Base-by-base conservation (phyloP, 1,140 invertebrate genomes). In the Neodiprion virginianus region DNA sequence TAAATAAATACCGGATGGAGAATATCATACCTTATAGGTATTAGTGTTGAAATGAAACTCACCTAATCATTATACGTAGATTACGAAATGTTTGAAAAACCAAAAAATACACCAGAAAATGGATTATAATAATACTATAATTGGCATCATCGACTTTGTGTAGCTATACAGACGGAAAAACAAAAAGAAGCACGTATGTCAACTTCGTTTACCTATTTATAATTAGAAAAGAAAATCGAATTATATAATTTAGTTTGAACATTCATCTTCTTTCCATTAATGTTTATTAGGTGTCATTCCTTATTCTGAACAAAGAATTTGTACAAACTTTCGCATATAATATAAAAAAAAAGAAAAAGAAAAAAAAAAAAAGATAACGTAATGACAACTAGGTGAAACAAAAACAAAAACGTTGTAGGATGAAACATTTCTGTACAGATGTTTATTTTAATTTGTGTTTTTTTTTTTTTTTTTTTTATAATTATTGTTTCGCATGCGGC, bases 401-500 rank as follows among this genome's bases (percentile, higher is more conserved):
- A 23, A 61, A 21, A 7, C 7, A 23, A 69, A 69, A 21, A 69
- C 67, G 67, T 10, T 17, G 17, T 47, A 47, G 40, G 40, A 23
- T 69, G 67, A 69, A 65, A 69, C 67, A 23, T 47, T 23, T 69
- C 67, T 69, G 67, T 69, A 69, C 71, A 73, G 71, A 73, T 78
- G 70, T 74, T 75, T 49, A 50, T 73, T 67, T 72, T 75, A 71
- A 69, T 48, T 74, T 72, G 74, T 74, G 71, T 76, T 78, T 72
- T 78, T 76, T 72, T 74, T 71, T 70, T 76, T 75, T 80, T 76
- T 78, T 77, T 76, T 80, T 76, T 76, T 81, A 79, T 75, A 50
- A 72, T 79, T 79, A 50, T 21, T 72, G 28, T 61, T 61, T 61
- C 53, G 53, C 53, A 61, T 14, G 28, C 28, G 53, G 53, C 53